Conservation (phyloP, 2,113 vertebrate species). For the Ageneiosus marmoratus region DNA sequence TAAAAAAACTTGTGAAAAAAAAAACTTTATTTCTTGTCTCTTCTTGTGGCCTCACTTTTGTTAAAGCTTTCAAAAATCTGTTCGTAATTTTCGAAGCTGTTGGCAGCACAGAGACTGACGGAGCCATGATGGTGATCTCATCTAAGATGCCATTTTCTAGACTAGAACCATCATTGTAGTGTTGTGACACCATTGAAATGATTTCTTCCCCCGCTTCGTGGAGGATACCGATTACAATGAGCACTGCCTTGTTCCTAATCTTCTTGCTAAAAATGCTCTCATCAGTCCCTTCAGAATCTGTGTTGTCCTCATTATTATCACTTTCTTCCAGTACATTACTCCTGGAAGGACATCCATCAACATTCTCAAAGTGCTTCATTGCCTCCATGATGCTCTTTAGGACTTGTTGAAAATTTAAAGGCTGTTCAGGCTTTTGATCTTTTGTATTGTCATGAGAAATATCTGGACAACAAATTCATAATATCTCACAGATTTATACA, state of each 20-base stretch:
- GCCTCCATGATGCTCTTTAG: neutral
- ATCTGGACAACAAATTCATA: neutral
- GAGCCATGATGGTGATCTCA: neutral
- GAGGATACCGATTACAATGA: neutral
- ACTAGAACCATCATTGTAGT: neutral
- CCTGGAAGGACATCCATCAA: neutral
- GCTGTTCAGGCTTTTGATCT: neutral
- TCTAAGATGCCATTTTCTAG: too few species aligned
- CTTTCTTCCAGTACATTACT: neutral
- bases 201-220: neutral
- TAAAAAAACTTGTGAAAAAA: neutral
- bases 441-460: neutral
- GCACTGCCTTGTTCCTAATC: neutral
- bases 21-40: neutral
- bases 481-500: neutral
- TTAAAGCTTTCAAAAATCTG: neutral
- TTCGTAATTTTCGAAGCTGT: neutral
- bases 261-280: neutral
- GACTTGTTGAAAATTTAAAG: neutral
- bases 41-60: neutral
- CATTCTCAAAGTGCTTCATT: neutral
- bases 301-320: neutral
- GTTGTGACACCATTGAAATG: neutral
- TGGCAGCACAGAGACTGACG: neutral
- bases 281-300: neutral